These are phyloP conservation scores for Alviniconcha marisindica DNA, from an alignment of 1,140 invertebrate genomes.

Conservation along the genomic window DNA sequence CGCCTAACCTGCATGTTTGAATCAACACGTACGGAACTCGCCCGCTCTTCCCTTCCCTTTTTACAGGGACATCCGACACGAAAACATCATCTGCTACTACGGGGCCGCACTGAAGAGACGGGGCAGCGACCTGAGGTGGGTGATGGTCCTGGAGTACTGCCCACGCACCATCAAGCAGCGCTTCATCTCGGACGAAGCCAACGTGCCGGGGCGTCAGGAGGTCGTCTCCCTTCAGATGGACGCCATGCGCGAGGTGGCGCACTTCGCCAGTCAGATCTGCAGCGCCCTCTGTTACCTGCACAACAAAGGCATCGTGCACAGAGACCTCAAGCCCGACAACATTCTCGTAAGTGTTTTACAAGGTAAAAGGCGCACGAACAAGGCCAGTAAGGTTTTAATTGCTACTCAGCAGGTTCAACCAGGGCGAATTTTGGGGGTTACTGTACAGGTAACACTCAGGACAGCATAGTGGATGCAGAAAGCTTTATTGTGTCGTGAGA, in stretches of 20 bases:
- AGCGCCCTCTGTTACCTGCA: conserved; percentile 65
- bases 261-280: conserved; percentile 57
- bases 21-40: too few species aligned
- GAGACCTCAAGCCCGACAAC: conserved; percentile 72
- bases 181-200: conserved; percentile 44
- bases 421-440: too few species aligned
- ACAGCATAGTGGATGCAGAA: too few species aligned
- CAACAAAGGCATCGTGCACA: conserved; percentile 63
- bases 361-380: too few species aligned
- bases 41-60: too few species aligned
- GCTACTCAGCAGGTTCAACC: too few species aligned
- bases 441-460: too few species aligned
- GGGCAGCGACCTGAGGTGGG: conserved; percentile 53
- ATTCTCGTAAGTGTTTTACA: conserved; percentile 68
- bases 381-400: too few species aligned
- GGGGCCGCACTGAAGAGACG: conserved; percentile 49
- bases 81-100: conserved; percentile 64
- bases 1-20: too few species aligned
- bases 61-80: neutral
- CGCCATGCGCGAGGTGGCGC: conserved; percentile 55
- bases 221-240: conserved; percentile 42
- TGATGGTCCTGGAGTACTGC: conserved; percentile 70
- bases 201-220: conserved; percentile 19
- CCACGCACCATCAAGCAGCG: conserved; percentile 57
- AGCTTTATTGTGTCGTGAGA: too few species aligned